Percentiles rank a stretch among this genome's conserved stretches.
phyloP scores from a whole-genome alignment of 2,797 vertebrate species.

The Fundulus diaphanus region DNA sequence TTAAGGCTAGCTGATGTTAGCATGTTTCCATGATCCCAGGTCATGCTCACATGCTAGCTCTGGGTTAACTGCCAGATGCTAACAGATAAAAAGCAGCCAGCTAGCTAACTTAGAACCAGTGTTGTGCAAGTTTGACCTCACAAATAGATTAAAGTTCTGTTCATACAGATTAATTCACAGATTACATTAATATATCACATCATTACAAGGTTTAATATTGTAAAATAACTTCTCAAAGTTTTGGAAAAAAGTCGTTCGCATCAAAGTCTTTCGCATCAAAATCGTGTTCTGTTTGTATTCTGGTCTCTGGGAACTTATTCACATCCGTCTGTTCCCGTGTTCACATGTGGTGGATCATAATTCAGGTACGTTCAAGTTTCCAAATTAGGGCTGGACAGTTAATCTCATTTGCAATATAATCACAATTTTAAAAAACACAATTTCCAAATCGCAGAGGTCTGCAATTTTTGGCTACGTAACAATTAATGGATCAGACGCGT shows the following conservation, averaged over 20 bases:
- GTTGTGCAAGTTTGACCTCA: neutral
- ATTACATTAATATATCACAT: neutral
- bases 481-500: too few species aligned
- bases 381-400: too few species aligned
- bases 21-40: neutral
- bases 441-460: too few species aligned
- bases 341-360: too few species aligned
- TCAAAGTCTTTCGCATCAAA: too few species aligned
- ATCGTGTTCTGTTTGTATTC: too few species aligned
- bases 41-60: neutral
- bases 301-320: too few species aligned
- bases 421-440: too few species aligned
- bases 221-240: neutral
- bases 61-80: slow-evolving; percentile 1
- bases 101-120: neutral
- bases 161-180: neutral
- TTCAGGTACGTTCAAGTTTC: too few species aligned
- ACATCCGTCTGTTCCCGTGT: too few species aligned
- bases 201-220: neutral
- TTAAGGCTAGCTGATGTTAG: neutral
- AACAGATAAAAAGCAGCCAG: neutral
- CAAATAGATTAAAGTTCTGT: neutral
- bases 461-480: too few species aligned
- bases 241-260: neutral
- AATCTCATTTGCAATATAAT: too few species aligned